Evolutionary conservation across 1,140 invertebrate species (phyloP).

Genomic region (Lepidurus packardi): DNA sequence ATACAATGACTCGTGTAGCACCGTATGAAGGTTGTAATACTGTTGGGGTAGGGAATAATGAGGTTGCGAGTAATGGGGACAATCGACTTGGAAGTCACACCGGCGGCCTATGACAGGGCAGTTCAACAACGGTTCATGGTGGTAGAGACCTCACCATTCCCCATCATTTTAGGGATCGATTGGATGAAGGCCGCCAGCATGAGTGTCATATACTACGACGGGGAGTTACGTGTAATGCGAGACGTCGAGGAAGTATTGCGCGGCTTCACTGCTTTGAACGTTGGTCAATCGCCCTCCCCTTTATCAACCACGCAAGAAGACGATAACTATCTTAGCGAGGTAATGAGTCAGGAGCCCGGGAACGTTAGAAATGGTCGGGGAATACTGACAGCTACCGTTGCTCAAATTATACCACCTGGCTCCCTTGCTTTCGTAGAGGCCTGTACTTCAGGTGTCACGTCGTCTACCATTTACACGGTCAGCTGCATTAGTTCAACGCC

Average conservation of each 20-base stretch:
- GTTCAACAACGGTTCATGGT: neutral
- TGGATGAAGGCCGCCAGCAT: constrained; percentile 20
- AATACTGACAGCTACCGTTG: neutral
- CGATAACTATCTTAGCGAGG: neutral
- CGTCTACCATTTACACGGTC: neutral
- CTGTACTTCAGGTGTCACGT: neutral
- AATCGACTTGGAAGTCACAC: neutral
- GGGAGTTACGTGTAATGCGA: neutral
- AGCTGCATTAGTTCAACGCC: neutral
- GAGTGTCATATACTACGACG: neutral
- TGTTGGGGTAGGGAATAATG: neutral
- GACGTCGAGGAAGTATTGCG: neutral
- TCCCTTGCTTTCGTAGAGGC: neutral
- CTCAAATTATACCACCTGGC: neutral
- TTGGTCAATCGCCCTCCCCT: too few species aligned
- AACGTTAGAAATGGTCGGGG: neutral
- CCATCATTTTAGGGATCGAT: constrained; percentile 25
- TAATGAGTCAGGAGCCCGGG: neutral
- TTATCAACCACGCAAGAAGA: neutral
- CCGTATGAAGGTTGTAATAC: neutral
- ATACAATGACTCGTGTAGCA: neutral
- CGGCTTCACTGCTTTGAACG: too few species aligned
- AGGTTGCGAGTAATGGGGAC: neutral
- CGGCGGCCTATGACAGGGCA: neutral
- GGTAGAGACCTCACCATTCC: constrained; percentile 27